Evolutionary conservation across 2,113 vertebrate genomes (phyloP).

Genomic region (Microcebus ravelobensis): DNA sequence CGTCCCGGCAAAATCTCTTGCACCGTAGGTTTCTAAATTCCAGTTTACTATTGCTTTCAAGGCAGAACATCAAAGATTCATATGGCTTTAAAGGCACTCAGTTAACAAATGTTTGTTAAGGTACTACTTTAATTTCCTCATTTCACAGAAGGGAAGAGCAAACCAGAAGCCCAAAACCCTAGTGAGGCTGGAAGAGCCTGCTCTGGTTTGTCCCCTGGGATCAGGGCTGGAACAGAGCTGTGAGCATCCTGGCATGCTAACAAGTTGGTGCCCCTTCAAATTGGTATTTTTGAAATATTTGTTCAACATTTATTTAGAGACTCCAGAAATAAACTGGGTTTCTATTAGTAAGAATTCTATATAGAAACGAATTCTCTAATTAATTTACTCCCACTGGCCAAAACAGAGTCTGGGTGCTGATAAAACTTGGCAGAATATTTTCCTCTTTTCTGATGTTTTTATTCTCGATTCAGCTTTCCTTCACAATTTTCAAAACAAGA

Average conservation of each 20-base stretch:
- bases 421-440: constrained; percentile 25
- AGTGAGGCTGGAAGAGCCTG: not conserved
- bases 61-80: not conserved
- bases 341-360: constrained; percentile 18
- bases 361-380: constrained; percentile 9
- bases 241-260: not conserved
- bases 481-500: constrained; percentile 49
- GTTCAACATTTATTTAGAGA: constrained; percentile 33
- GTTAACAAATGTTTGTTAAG: not conserved
- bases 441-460: constrained; percentile 37
- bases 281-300: constrained; percentile 41
- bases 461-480: constrained; percentile 14
- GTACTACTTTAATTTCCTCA: not conserved
- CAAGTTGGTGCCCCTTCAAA: not conserved
- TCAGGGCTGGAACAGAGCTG: not conserved
- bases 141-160: not conserved
- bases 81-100: not conserved
- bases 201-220: not conserved
- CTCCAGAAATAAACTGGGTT: constrained; percentile 18
- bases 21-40: not conserved
- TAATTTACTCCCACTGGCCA: not conserved
- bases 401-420: not conserved
- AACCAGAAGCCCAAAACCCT: not conserved
- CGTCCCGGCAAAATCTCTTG: not conserved
- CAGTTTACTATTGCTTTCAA: not conserved